These are phyloP conservation scores for Drosophila chauvacae DNA, from an alignment of 1,140 invertebrate genomes.

Conservation along the genomic window DNA sequence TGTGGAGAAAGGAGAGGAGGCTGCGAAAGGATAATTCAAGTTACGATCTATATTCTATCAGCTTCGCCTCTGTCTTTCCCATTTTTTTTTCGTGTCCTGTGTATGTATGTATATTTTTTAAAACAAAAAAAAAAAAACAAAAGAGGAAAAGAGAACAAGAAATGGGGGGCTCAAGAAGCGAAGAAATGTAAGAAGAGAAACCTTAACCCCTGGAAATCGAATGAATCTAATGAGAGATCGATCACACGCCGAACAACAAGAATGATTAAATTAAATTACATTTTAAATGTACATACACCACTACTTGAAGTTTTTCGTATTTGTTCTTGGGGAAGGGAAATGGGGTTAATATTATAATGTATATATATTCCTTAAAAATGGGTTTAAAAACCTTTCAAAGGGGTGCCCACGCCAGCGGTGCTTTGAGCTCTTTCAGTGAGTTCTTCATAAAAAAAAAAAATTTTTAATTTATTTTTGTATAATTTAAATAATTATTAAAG, in stretches of 20 bases:
- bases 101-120: slow-evolving; percentile 58
- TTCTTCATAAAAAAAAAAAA: too few species aligned
- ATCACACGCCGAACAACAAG: slow-evolving; percentile 39
- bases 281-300: slow-evolving; percentile 68
- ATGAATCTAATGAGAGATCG: slow-evolving; percentile 16
- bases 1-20: background rate
- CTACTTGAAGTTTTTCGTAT: background rate
- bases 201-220: slow-evolving; percentile 18
- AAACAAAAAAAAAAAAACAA: slow-evolving; percentile 8
- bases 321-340: background rate
- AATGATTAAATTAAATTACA: slow-evolving; percentile 72
- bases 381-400: background rate
- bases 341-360: background rate
- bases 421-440: too few species aligned
- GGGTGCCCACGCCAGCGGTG: too few species aligned
- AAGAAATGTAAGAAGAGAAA: background rate
- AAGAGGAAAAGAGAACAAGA: background rate
- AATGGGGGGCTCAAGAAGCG: background rate
- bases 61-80: slow-evolving; percentile 17
- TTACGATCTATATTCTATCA: slow-evolving; percentile 32
- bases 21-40: background rate
- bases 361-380: background rate
- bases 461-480: too few species aligned
- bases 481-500: too few species aligned
- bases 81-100: slow-evolving; percentile 57